Evolutionary conservation across 1,140 invertebrate genomes (phyloP), one percentile per base, ranked within the genome.

Genomic region (Lucilia cuprina): DNA sequence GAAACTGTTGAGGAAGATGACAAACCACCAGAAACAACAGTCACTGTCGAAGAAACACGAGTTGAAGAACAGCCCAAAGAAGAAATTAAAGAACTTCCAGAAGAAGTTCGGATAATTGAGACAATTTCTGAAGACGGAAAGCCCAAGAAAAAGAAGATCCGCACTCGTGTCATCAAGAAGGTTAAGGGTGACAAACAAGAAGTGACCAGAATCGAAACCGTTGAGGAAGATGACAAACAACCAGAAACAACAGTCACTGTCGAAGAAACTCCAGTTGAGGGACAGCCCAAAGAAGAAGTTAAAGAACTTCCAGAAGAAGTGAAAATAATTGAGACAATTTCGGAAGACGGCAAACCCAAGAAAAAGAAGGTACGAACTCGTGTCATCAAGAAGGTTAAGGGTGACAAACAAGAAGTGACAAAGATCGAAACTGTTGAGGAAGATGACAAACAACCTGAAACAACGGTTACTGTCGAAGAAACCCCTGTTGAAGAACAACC

Each of bases 1-100:
- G 83, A 84, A 60, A 84, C 83, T 14, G 74, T 84, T 13, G 83
- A 84, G 65, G 83, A 84, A 84, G 83, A 78, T 84, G 74, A 84
- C 19, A 84, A 84, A n/a, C 83, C 78, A 65, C 83, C 83, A 0
- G 83, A 84, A 78, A 78, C 75, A 12, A 84, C 83, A n/a, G 83
- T 84, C 12, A 84, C 83, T 3, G 74, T 84, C 41, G 83, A 84
- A 60, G 83, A 84, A 35, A 77, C 14, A 65, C 74, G 74, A 35
- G 3, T 84, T 10, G 83, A 84, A 4, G 83, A 84, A 10, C 12
- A 74, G 41, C 83, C 75, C 10, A n/a, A n/a, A n/a, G 74, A 84
- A 60, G 75, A 84, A 65, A 34, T 84, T 1, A 77, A 60, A 19
- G 83, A 84, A 60, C 47, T 84, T 47, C 83, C 83, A 17, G 83